Evolutionary conservation across 2,797 vertebrate species (phyloP).

Genomic region (Chanos chanos): DNA sequence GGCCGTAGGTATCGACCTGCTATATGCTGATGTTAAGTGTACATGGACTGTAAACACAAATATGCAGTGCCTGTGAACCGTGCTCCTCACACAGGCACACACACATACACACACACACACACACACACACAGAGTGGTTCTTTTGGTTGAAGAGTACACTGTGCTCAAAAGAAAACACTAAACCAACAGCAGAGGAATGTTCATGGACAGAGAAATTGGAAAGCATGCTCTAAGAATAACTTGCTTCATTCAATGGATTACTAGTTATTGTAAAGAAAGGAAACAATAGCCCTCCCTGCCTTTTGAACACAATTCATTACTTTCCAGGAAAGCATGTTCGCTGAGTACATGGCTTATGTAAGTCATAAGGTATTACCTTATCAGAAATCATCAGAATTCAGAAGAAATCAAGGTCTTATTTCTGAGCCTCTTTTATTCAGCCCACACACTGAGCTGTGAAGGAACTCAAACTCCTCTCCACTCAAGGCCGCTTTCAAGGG

Average conservation of each 20-base stretch:
- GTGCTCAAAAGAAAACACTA: too few relatives aligned
- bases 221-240: too few relatives aligned
- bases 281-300: too few relatives aligned
- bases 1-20: background rate
- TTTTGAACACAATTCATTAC: too few relatives aligned
- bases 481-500: conserved; percentile 4
- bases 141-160: too few relatives aligned
- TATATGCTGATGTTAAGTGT: background rate
- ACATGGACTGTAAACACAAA: too few relatives aligned
- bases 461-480: background rate
- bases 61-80: too few relatives aligned
- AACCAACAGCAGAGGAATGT: too few relatives aligned
- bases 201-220: too few relatives aligned
- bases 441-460: background rate
- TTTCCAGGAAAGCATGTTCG: background rate
- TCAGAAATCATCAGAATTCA: background rate
- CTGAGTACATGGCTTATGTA: background rate
- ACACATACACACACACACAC: background rate
- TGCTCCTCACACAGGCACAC: background rate
- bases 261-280: too few relatives aligned
- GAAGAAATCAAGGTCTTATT: background rate
- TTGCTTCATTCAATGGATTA: too few relatives aligned
- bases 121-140: background rate
- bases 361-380: background rate
- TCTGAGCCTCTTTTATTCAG: background rate